A percentile compares a stretch with the other conserved stretches of the same genome.
Evolutionary conservation across 2,113 vertebrate species (phyloP).

Genomic region (Acrocephalus kingi): DNA sequence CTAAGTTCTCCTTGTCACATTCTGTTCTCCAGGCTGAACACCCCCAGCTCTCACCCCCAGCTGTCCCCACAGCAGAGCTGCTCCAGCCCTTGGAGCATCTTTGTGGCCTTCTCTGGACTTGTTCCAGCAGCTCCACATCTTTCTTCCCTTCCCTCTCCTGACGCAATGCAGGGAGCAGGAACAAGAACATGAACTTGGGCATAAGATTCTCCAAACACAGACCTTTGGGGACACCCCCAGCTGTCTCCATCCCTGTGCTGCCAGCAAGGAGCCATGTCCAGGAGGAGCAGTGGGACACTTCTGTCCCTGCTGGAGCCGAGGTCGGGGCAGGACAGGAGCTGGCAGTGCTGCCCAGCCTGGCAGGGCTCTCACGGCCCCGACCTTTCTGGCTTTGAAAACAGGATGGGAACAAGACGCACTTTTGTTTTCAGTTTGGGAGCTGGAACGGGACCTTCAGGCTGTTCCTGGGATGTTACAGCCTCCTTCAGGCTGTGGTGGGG

Average conservation of each 20-base stretch:
- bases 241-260: fast-evolving
- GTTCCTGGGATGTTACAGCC: not conserved
- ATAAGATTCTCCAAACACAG: not conserved
- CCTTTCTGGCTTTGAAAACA: constrained; percentile 36
- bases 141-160: not conserved
- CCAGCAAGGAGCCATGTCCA: fast-evolving
- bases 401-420: not conserved
- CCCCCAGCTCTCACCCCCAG: not conserved
- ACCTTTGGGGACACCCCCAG: not conserved
- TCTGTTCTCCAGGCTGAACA: not conserved
- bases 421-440: constrained; percentile 21
- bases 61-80: not conserved
- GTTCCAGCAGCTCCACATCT: not conserved
- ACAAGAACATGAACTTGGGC: not conserved
- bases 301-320: not conserved
- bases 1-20: not conserved
- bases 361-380: not conserved
- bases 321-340: not conserved
- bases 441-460: constrained; percentile 35
- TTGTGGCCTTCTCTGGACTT: not conserved
- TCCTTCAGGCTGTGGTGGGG: fast-evolving
- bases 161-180: not conserved
- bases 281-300: not conserved
- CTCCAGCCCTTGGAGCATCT: not conserved
- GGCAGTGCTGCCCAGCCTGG: not conserved